phyloP scores from a whole-genome alignment of 2,797 vertebrate genomes.

The Rhyacichthys aspro region DNA sequence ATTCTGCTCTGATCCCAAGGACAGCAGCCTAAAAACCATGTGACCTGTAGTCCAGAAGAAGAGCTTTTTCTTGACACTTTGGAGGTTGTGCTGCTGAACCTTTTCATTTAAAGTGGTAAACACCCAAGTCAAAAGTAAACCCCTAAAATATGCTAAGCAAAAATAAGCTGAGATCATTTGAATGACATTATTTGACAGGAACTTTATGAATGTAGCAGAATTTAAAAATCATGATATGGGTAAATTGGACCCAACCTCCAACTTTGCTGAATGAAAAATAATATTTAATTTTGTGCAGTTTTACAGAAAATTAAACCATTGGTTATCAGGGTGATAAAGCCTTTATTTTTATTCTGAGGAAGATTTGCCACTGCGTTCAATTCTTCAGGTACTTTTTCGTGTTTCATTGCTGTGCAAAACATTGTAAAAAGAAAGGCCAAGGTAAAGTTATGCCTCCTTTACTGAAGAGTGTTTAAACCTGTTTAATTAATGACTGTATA shows the following conservation, averaged over 20 bases:
- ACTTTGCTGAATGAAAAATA: too few species aligned
- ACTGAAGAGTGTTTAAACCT: constrained; percentile 25
- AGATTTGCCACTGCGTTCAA: constrained; percentile 19
- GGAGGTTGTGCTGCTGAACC: background rate
- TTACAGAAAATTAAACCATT: background rate
- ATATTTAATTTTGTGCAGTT: background rate
- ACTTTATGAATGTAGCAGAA: too few species aligned
- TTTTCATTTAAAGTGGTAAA: background rate
- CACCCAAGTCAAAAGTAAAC: background rate
- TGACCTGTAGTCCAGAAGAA: background rate
- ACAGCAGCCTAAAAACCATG: background rate
- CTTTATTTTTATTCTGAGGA: constrained; percentile 10
- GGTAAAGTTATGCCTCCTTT: constrained; percentile 8
- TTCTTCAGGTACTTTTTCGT: constrained; percentile 19
- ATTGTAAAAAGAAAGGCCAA: constrained; percentile 8
- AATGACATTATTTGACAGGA: background rate
- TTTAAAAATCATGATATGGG: too few species aligned
- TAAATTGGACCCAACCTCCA: too few species aligned
- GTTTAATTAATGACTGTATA: constrained; percentile 27
- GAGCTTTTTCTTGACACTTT: background rate
- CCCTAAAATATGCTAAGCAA: too few species aligned
- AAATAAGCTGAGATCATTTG: background rate
- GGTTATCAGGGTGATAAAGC: constrained; percentile 19
- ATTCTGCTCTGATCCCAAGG: background rate
- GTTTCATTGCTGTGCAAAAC: constrained; percentile 4